Evolutionary conservation across 2,113 vertebrate genomes (phyloP), one percentile per base, ranked within the genome.

Genomic region (Condylura cristata): DNA sequence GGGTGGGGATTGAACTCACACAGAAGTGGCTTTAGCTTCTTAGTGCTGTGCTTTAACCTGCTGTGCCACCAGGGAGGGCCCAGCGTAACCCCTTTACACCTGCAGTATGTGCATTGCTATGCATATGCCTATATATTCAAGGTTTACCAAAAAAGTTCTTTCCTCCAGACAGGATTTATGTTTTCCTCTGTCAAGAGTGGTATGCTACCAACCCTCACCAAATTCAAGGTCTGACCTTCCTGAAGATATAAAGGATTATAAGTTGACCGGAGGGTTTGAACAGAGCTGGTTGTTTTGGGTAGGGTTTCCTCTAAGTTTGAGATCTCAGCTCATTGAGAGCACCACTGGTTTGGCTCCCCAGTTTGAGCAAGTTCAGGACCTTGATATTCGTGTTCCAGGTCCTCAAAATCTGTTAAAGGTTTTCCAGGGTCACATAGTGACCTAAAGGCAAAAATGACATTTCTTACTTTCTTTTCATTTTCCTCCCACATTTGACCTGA

Each of bases 401-500:
- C n/a, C 32, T 80, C 48, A 60, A 92, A 92, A 30, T n/a, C 46
- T 83, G 41, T 61, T 44, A 72, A 85, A 68, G 37, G 60, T 85
- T 65, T 68, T 86, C 26, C 53, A 91, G 58, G 6, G 56, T 92
- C 66, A 66, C 26, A 48, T 75, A 94, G 44, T 56, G 9, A 53
- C 17, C 13, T 71, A 51, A 76, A 82, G 20, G 32, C 48, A 60
- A 85, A 85, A n/a, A 1, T 30, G 34, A 16, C 26, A 92, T 93
- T 91, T 72, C 48, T 80, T 71, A 22, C 11, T 85, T 89, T 80
- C 41, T 24, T 79, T 32, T 88, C 44, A 79, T 84, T 80, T 80
- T 94, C 41, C 74, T 32, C 79, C 41, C 37, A 56, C 41, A 24
- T 39, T 65, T 46, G 68, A 8, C 41, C 66, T 56, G 16, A 92